Evolutionary conservation across 2,888 invertebrate species (phyloP).

Genomic region (Eupeodes luniger): DNA sequence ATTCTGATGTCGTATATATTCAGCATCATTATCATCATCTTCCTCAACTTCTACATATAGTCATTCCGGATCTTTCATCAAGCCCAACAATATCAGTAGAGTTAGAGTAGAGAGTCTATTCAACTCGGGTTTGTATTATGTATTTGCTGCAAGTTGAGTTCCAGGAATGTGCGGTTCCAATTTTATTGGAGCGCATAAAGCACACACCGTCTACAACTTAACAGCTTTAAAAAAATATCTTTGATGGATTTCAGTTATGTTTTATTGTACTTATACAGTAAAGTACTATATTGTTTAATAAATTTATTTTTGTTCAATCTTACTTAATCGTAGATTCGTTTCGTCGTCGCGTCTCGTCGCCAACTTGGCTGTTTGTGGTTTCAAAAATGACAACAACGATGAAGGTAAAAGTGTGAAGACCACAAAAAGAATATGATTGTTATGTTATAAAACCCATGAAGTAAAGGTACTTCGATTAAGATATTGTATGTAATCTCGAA

Average conservation of each 20-base stretch:
- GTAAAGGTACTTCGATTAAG: slow-evolving; percentile 51
- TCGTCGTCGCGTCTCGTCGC: slow-evolving; percentile 1
- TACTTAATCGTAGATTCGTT: background rate
- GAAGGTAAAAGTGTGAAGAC: slow-evolving; percentile 69
- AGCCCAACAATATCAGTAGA: slow-evolving; percentile 1
- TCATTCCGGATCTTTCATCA: slow-evolving; percentile 12
- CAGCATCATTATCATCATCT: slow-evolving; percentile 4
- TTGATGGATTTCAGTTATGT: slow-evolving; percentile 61
- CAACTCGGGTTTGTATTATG: slow-evolving; percentile 43
- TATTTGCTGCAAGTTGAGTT: slow-evolving; percentile 43
- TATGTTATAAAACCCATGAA: slow-evolving; percentile 46
- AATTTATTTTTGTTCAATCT: background rate
- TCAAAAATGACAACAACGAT: slow-evolving; percentile 30
- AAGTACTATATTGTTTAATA: background rate
- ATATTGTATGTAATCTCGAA: slow-evolving; percentile 39
- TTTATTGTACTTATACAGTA: slow-evolving; percentile 43
- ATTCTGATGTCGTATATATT: background rate
- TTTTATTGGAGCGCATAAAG: slow-evolving; percentile 73
- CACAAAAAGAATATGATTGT: slow-evolving; percentile 46
- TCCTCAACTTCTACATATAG: slow-evolving; percentile 27
- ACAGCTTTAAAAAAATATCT: slow-evolving; percentile 4
- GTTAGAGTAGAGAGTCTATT: slow-evolving; percentile 50
- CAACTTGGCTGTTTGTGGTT: slow-evolving; percentile 41
- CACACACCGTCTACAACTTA: slow-evolving; percentile 33
- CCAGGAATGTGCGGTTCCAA: slow-evolving; percentile 66